A percentile compares a stretch with the other conserved stretches of the same genome.
Conservation (phyloP, 2,113 vertebrate species). For the Tragelaphus imberbis region DNA sequence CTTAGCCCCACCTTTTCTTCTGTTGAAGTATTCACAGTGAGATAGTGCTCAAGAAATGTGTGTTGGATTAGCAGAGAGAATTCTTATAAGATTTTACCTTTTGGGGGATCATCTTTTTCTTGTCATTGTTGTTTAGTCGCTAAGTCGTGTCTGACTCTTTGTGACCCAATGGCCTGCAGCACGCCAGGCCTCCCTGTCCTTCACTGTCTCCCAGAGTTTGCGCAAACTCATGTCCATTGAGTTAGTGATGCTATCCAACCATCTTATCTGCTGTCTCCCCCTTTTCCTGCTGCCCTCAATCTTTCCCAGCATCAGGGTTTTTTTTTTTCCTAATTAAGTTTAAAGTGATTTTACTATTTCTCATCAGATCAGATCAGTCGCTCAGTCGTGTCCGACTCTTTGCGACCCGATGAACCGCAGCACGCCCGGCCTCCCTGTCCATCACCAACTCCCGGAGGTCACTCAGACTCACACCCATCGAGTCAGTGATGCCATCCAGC, state of each 20-base stretch:
- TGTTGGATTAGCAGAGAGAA: not conserved
- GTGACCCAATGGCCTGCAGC: not conserved
- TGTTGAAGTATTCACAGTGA: not conserved
- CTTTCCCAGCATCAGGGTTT: not conserved
- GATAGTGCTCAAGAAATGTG: not conserved
- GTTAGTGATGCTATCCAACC: not conserved
- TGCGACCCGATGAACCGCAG: too few relatives aligned
- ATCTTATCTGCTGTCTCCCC: not conserved
- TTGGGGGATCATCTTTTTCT: not conserved
- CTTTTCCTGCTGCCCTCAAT: not conserved
- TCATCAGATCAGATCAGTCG: not conserved
- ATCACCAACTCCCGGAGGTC: too few relatives aligned
- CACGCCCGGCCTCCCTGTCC: too few relatives aligned
- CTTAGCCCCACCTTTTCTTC: not conserved
- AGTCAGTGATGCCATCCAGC: too few relatives aligned
- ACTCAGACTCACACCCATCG: too few relatives aligned
- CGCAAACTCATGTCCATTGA: not conserved
- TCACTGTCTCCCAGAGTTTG: not conserved
- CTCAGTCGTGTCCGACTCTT: too few relatives aligned
- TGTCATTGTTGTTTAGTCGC: not conserved
- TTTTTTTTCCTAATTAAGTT: not conserved
- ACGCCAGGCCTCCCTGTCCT: not conserved
- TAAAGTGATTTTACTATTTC: not conserved
- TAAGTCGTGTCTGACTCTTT: not conserved
- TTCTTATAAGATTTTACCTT: not conserved